These are phyloP conservation scores for Ochropleura leucogaster DNA, from an alignment of 2,888 invertebrate species.

Conservation along the genomic window DNA sequence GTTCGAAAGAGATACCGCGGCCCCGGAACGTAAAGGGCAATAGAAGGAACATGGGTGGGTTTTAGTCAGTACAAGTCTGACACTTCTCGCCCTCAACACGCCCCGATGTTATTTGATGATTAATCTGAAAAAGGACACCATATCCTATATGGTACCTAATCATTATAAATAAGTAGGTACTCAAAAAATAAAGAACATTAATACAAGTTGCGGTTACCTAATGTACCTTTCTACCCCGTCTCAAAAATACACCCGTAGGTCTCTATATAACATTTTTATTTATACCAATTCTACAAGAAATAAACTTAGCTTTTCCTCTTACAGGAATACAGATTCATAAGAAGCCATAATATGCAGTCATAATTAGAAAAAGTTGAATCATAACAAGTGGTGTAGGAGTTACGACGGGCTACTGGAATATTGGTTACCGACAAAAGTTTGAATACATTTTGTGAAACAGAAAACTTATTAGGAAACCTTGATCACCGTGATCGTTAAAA, in stretches of 20 bases:
- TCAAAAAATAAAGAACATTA: neutral
- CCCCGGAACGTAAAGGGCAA: too few species aligned
- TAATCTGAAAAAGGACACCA: too few species aligned
- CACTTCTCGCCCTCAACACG: too few species aligned
- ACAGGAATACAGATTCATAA: neutral
- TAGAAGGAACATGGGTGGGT: too few species aligned
- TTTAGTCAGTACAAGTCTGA: too few species aligned
- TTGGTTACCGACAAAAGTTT: constrained; percentile 1
- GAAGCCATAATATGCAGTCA: constrained; percentile 1
- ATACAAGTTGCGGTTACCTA: neutral
- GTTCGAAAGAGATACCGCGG: too few species aligned
- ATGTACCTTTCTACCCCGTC: neutral
- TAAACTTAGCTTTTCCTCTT: constrained; percentile 26
- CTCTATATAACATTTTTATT: constrained; percentile 8
- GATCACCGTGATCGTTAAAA: constrained; percentile 41
- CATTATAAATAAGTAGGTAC: neutral
- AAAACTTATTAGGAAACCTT: constrained; percentile 52
- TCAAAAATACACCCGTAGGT: neutral
- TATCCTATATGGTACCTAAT: neutral
- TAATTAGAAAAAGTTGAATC: constrained; percentile 8
- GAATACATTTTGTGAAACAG: constrained; percentile 25
- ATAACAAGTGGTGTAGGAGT: neutral
- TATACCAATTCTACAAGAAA: constrained; percentile 6
- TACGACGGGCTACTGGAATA: constrained; percentile 13
- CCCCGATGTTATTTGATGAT: too few species aligned